Evolutionary conservation across 2,113 vertebrate species (phyloP), one percentile per base, ranked within the genome.

Genomic region (Osmerus eperlanus): DNA sequence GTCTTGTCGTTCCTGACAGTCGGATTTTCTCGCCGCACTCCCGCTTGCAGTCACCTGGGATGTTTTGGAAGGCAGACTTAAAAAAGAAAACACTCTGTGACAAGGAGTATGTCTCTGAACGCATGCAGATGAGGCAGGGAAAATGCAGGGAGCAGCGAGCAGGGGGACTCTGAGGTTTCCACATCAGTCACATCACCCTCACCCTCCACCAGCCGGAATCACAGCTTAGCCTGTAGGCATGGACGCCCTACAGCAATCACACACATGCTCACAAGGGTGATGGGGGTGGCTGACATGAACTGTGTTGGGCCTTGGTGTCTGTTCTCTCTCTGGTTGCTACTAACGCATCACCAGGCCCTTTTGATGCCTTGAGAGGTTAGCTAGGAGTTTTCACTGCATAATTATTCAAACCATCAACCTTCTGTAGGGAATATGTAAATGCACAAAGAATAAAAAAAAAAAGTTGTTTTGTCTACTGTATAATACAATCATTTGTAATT

Each of bases 1-100:
- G 94, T 98, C 96, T 97, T 96, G 96, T 98, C 95, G 94, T 94
- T 94, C 94, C 94, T 98, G 96, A 96, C 96, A 97, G 96, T 95
- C 86, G 93, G 95, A 97, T 97, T 97, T 95, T 97, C 96, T 96
- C 94, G 91, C 89, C 93, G 94, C 94, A 95, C 94, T 96, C 96
- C 95, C 94, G 91, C 90, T 93, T 93, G 94, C 95, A 95, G 94
- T 95, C 93, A 90, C 94, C 92, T 92, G 92, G 95, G 95, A 94
- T 96, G 96, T 94, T 94, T 64, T 64, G 14, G 80, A 93, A 95
- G 95, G 93, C 92, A 93, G 95, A 95, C 94, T 82, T 16, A 90
- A 55, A 75, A 72, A 86, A 87, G 79, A 96, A 97, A 95, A 97
- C 94, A 94, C 93, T 94, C 95, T 92, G 94, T 96, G 96, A 98